Evolutionary conservation across 2,113 vertebrate genomes (phyloP).

Genomic region (Leptobrachium leishanense): DNA sequence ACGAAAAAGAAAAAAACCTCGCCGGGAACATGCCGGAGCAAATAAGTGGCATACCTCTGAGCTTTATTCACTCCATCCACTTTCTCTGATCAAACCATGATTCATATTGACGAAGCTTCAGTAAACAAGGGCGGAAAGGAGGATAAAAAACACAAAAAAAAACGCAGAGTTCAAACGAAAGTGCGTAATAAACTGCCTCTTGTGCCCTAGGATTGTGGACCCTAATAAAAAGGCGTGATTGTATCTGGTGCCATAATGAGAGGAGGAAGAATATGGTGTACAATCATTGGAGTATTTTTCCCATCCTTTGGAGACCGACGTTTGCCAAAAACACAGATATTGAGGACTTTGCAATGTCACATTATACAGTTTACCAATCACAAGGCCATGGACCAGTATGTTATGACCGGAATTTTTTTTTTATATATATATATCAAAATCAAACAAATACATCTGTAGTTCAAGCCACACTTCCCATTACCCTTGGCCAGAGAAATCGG

Average conservation of each 20-base stretch:
- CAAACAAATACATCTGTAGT: too few species aligned
- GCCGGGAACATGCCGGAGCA: conserved; percentile 1
- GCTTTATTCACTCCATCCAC: conserved; percentile 6
- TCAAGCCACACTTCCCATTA: too few species aligned
- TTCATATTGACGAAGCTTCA: conserved; percentile 28
- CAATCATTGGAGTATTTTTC: too few species aligned
- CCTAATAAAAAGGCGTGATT: conserved; percentile 21
- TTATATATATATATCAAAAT: too few species aligned
- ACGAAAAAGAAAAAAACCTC: not conserved
- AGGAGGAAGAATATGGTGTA: too few species aligned
- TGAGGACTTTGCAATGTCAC: too few species aligned
- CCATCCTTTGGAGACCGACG: too few species aligned
- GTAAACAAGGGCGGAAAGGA: conserved; percentile 39
- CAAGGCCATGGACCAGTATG: too few species aligned
- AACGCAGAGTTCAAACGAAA: conserved; percentile 23
- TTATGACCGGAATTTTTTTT: too few species aligned
- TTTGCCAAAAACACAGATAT: too few species aligned
- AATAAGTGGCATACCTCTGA: conserved; percentile 20
- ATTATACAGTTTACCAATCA: too few species aligned
- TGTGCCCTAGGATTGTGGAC: conserved; percentile 9
- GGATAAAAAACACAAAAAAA: not conserved
- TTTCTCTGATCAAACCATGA: conserved; percentile 7
- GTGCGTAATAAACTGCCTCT: conserved; percentile 33
- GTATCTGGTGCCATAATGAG: not conserved
- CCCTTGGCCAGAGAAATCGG: too few species aligned